A percentile compares a stretch with the other conserved stretches of the same genome.
phyloP scores from a whole-genome alignment of 2,888 invertebrate species.

The Antitype chi region DNA sequence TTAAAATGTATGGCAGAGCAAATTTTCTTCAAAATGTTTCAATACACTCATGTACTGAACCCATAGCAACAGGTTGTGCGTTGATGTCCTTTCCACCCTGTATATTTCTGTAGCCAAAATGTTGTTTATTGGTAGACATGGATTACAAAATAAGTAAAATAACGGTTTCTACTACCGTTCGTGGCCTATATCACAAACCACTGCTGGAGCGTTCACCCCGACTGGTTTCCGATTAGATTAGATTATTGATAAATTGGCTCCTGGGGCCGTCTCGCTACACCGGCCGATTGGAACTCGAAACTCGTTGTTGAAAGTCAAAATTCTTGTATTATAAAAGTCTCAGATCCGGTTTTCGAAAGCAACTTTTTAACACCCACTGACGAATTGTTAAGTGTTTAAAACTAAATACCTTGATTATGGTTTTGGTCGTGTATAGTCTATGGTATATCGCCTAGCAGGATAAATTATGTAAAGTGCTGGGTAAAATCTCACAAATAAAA shows the following conservation, averaged over 20 bases:
- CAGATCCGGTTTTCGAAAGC: not conserved
- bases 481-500: not conserved
- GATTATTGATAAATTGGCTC: slow-evolving; percentile 55
- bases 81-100: too few relatives aligned
- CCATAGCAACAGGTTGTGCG: too few relatives aligned
- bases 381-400: not conserved
- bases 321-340: not conserved
- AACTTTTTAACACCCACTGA: not conserved
- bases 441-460: too few relatives aligned
- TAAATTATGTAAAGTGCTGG: not conserved
- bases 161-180: slow-evolving; percentile 32
- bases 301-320: not conserved
- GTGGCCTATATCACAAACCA: slow-evolving; percentile 45
- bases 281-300: slow-evolving; percentile 22
- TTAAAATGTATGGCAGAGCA: too few relatives aligned
- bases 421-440: too few relatives aligned
- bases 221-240: slow-evolving; percentile 52
- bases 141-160: slow-evolving; percentile 23
- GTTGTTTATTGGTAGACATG: too few relatives aligned
- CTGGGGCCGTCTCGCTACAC: not conserved
- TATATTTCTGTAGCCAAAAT: too few relatives aligned
- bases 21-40: too few relatives aligned
- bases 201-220: slow-evolving; percentile 50
- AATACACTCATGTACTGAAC: too few relatives aligned
- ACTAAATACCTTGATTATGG: too few relatives aligned